Evolutionary conservation across 2,113 vertebrate genomes (phyloP).

Genomic region (Microtus pennsylvanicus): DNA sequence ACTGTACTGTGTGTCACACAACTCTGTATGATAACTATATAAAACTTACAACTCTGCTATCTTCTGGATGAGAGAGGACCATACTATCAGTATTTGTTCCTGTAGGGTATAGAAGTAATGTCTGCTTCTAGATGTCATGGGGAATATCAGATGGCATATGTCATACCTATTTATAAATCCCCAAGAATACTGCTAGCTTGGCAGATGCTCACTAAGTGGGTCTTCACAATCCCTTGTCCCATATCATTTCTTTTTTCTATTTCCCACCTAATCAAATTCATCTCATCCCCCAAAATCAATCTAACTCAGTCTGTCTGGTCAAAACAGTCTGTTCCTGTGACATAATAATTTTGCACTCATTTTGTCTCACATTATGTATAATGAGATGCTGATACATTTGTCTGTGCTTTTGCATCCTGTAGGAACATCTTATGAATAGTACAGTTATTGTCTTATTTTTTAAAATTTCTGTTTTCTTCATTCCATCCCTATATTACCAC

Average conservation of each 20-base stretch:
- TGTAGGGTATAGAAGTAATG: not conserved
- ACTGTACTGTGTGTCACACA: too few species aligned
- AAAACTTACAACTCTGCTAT: not conserved
- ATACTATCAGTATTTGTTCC: not conserved
- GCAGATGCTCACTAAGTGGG: not conserved
- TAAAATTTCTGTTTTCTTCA: not conserved
- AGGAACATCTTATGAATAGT: not conserved
- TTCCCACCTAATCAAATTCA: not conserved
- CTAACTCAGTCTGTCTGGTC: not conserved
- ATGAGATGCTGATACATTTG: not conserved
- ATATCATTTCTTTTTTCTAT: not conserved
- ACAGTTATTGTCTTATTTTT: not conserved
- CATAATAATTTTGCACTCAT: not conserved
- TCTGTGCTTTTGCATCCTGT: not conserved
- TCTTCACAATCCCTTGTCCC: not conserved
- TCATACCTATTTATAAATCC: not conserved
- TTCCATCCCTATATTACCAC: not conserved
- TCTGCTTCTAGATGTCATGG: not conserved
- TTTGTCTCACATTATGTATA: not conserved
- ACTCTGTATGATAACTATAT: fast-evolving
- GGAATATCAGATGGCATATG: not conserved
- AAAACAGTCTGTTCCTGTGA: not conserved
- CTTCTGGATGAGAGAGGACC: not conserved
- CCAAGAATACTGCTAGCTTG: not conserved
- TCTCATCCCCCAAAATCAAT: not conserved